These are phyloP conservation scores for Elysia crispata DNA, from an alignment of 2,888 invertebrate species.

Conservation along the genomic window DNA sequence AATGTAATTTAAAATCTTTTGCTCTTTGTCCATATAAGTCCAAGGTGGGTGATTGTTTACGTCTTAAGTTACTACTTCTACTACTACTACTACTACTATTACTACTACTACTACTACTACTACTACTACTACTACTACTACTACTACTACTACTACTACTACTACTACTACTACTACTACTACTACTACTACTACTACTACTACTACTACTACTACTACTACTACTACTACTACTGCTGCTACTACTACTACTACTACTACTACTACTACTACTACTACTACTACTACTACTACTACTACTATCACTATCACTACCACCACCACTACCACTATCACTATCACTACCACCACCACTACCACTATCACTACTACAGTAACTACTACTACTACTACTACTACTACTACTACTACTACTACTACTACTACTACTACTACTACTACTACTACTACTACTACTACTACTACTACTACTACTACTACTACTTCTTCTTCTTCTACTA, in stretches of 20 bases:
- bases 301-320: neutral
- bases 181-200: neutral
- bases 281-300: neutral
- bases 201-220: neutral
- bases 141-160: neutral
- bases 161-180: neutral
- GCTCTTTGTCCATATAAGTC: too few relatives aligned
- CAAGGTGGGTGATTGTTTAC: too few relatives aligned
- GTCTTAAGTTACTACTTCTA: too few relatives aligned
- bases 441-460: constrained; percentile 22
- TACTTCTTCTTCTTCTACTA: neutral
- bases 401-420: too few relatives aligned
- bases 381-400: too few relatives aligned
- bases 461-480: constrained; percentile 24
- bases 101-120: too few relatives aligned
- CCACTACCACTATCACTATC: neutral
- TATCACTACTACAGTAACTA: too few relatives aligned
- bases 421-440: constrained; percentile 12
- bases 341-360: too few relatives aligned
- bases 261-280: neutral
- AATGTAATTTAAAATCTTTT: too few relatives aligned
- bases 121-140: constrained; percentile 6
- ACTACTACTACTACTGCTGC: neutral
- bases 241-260: neutral
- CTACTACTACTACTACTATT: too few relatives aligned